phyloP scores from a whole-genome alignment of 2,797 vertebrate species.

The Novumbra hubbsi region DNA sequence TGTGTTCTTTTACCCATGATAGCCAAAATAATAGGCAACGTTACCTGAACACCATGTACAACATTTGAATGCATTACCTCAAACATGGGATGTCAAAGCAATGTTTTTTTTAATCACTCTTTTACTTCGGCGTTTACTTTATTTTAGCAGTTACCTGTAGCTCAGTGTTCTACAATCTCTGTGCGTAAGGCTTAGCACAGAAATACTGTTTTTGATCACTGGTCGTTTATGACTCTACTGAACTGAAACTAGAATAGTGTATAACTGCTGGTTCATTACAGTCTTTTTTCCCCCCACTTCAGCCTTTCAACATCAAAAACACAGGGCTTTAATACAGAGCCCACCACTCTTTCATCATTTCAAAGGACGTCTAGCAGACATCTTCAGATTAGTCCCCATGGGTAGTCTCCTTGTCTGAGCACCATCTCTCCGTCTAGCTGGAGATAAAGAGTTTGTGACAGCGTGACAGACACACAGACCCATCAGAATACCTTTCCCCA shows the following conservation, averaged over 20 bases:
- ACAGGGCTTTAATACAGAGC: no score
- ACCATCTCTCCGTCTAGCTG: slow-evolving; percentile 33
- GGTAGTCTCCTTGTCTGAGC: slow-evolving; percentile 16
- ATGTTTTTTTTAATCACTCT: no score
- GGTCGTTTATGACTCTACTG: slow-evolving; percentile 4
- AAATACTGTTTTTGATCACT: slow-evolving; percentile 25
- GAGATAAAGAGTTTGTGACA: slow-evolving; percentile 51
- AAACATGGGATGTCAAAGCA: no score
- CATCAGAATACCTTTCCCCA: slow-evolving; percentile 37
- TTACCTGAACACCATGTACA: no score
- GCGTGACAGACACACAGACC: slow-evolving; percentile 41
- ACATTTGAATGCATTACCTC: no score
- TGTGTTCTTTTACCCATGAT: no score
- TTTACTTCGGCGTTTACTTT: no score
- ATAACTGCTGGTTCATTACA: not conserved
- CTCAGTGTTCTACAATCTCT: slow-evolving; percentile 24
- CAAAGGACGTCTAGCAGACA: slow-evolving; percentile 32
- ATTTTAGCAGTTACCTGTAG: no score
- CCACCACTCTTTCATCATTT: not conserved
- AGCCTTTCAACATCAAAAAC: slow-evolving; percentile 5
- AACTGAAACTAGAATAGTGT: slow-evolving; percentile 2
- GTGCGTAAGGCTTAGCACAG: slow-evolving; percentile 22
- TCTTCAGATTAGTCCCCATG: slow-evolving; percentile 32
- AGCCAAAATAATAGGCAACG: no score
- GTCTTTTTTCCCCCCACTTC: not conserved